Conservation (phyloP, 2,888 invertebrate genomes). For the Microctonus aethiopoides region DNA sequence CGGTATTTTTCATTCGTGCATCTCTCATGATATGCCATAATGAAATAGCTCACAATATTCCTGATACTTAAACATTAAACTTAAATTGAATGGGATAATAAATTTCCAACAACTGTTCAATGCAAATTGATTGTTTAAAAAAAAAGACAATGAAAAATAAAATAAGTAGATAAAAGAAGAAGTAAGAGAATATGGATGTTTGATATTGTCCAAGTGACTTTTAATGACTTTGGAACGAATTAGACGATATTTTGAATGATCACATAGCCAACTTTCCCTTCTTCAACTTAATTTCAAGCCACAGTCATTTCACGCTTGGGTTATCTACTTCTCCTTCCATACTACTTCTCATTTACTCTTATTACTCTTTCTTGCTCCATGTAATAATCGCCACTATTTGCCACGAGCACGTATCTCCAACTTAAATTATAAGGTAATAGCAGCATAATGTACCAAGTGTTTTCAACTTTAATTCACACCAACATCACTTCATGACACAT, state of each 20-base stretch:
- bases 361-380: conserved; percentile 1
- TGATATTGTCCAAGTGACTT: conserved; percentile 5
- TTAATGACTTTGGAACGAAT: conserved; percentile 26
- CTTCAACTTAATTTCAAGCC: conserved; percentile 41
- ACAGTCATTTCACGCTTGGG: conserved; percentile 45
- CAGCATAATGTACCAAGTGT: conserved; percentile 45
- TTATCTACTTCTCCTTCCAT: conserved; percentile 35
- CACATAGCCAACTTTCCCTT: conserved; percentile 7
- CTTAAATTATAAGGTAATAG: conserved; percentile 47
- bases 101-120: neutral
- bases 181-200: neutral
- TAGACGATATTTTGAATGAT: conserved; percentile 4
- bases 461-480: conserved; percentile 48
- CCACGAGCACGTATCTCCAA: conserved; percentile 41
- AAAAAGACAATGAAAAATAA: neutral
- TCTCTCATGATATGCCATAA: too few species aligned
- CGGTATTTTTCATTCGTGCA: neutral
- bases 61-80: too few species aligned
- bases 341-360: neutral
- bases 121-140: neutral
- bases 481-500: conserved; percentile 38
- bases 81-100: too few species aligned
- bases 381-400: conserved; percentile 2
- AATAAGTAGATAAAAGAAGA: neutral
- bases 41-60: too few species aligned